A percentile compares a stretch with the other conserved stretches of the same genome.
These are phyloP conservation scores for Eleutherodactylus coqui DNA, from an alignment of 2,797 vertebrate genomes.

Conservation along the genomic window DNA sequence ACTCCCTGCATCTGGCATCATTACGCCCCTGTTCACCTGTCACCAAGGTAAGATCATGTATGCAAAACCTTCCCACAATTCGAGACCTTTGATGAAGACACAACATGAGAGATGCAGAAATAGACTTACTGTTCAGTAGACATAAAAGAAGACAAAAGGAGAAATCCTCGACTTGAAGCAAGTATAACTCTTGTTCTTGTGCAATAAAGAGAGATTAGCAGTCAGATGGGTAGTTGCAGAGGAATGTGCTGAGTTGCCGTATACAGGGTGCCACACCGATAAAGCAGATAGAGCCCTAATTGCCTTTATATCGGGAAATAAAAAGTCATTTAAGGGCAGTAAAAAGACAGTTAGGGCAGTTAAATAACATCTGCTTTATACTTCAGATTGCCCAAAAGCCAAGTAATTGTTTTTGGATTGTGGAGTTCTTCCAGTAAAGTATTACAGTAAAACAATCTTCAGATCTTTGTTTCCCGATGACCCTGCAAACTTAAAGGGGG, in stretches of 20 bases:
- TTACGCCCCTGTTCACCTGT: too few relatives aligned
- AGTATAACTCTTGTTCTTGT: not conserved
- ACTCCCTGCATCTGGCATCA: too few relatives aligned
- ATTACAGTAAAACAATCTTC: not conserved
- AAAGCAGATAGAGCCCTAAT: not conserved
- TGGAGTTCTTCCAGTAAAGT: not conserved
- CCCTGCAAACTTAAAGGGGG: not conserved
- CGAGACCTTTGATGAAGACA: not conserved
- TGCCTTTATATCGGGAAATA: slow-evolving; percentile 8
- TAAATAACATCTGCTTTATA: slow-evolving; percentile 2
- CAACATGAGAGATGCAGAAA: not conserved
- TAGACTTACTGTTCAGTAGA: not conserved
- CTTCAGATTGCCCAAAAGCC: not conserved
- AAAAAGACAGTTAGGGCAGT: slow-evolving; percentile 10
- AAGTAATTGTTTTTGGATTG: not conserved
- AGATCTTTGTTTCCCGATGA: not conserved
- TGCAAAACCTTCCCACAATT: not conserved
- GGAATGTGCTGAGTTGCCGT: slow-evolving; percentile 15
- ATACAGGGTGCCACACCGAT: not conserved
- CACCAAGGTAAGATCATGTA: not conserved
- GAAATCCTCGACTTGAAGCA: not conserved
- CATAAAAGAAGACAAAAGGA: not conserved
- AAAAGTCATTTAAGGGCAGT: not conserved
- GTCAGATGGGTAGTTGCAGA: not conserved
- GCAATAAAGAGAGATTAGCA: not conserved